Percentiles rank a stretch among this genome's conserved stretches.
phyloP scores from a whole-genome alignment of 2,888 invertebrate genomes.

The Spicauda simplicius region DNA sequence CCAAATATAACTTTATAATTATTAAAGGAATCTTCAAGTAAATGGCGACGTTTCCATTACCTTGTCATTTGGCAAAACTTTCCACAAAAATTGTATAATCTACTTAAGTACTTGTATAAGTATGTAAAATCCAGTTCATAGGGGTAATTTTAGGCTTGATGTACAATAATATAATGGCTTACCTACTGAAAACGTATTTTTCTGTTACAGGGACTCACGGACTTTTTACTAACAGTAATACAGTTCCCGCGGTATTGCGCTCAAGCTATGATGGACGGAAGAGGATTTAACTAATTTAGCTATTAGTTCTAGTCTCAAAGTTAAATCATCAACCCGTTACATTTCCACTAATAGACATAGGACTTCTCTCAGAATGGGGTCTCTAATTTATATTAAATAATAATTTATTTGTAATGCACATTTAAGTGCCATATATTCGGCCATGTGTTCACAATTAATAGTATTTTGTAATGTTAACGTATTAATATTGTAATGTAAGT shows the following conservation, averaged over 20 bases:
- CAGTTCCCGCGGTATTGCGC: slow-evolving; percentile 91
- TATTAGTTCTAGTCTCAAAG: slow-evolving; percentile 38
- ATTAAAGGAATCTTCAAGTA: too few relatives aligned
- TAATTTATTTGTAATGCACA: slow-evolving; percentile 8
- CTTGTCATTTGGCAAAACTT: too few relatives aligned
- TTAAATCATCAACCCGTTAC: background rate
- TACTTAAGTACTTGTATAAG: too few relatives aligned
- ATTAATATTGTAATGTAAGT: background rate
- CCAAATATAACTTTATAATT: too few relatives aligned
- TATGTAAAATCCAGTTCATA: too few relatives aligned
- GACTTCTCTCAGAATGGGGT: background rate
- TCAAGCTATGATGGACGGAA: slow-evolving; percentile 88
- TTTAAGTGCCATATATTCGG: slow-evolving; percentile 7
- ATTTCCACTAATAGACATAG: background rate
- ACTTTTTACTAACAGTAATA: slow-evolving; percentile 87
- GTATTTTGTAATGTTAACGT: slow-evolving; percentile 1
- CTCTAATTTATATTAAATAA: background rate
- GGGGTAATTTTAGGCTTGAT: too few relatives aligned
- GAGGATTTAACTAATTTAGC: slow-evolving; percentile 60
- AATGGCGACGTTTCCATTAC: too few relatives aligned
- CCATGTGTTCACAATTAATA: slow-evolving; percentile 5
- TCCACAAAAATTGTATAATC: too few relatives aligned
- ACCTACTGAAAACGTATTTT: background rate
- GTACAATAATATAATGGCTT: background rate
- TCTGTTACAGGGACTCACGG: slow-evolving; percentile 86